A percentile compares a stretch with the other conserved stretches of the same genome.
Conservation (phyloP, 1,140 invertebrate genomes). For the Chymomyza costata region DNA sequence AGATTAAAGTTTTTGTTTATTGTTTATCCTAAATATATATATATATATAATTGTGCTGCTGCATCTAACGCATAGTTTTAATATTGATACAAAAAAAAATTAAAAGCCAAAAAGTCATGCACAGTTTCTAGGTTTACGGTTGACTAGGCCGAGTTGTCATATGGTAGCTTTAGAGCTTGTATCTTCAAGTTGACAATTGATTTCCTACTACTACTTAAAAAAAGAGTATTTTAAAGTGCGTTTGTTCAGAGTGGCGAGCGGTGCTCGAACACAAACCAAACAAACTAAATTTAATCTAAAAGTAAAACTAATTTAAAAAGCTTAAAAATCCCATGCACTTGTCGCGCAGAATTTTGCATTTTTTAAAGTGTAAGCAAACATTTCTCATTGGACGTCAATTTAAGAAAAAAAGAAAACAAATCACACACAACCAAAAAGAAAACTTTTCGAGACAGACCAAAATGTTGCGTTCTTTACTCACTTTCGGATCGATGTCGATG, state of each 20-base stretch:
- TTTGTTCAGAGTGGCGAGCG: constrained; percentile 40
- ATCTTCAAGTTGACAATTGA: constrained; percentile 61
- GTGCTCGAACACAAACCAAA: constrained; percentile 42
- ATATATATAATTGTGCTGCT: too few species aligned
- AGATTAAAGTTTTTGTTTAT: too few species aligned
- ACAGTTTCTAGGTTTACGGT: constrained; percentile 63
- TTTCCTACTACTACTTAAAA: constrained; percentile 57
- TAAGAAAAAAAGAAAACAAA: constrained; percentile 22
- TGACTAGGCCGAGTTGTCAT: constrained; percentile 58
- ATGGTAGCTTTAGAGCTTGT: constrained; percentile 72
- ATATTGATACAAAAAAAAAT: constrained; percentile 49
- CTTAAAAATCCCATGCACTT: constrained; percentile 29
- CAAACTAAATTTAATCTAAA: constrained; percentile 1
- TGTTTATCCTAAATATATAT: constrained; percentile 40
- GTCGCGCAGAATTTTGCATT: constrained; percentile 71
- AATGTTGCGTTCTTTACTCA: constrained; percentile 21
- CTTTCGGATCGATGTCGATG: constrained; percentile 28
- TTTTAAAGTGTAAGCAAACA: constrained; percentile 53
- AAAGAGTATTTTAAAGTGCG: constrained; percentile 54
- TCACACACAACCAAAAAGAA: constrained; percentile 17
- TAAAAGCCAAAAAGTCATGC: constrained; percentile 64
- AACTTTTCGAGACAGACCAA: constrained; percentile 34
- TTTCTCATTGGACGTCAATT: constrained; percentile 53
- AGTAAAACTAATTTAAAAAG: constrained; percentile 16
- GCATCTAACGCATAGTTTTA: constrained; percentile 51